Conservation (phyloP, 2,888 invertebrate species). For the Phlogophora meticulosa region DNA sequence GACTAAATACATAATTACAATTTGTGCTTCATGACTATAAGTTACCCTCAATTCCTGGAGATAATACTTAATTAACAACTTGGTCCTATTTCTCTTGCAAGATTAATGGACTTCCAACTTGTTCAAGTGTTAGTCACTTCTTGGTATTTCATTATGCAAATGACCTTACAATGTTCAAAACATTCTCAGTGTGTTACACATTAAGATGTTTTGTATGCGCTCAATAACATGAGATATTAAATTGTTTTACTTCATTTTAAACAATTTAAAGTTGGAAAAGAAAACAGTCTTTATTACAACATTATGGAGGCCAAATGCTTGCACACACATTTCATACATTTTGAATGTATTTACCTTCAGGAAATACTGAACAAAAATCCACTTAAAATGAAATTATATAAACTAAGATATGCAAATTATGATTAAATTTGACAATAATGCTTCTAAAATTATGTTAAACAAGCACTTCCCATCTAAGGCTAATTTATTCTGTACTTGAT, state of each 20-base stretch:
- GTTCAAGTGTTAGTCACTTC: conserved; percentile 39
- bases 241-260: conserved; percentile 15
- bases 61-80: conserved; percentile 20
- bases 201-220: conserved; percentile 13
- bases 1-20: conserved; percentile 9
- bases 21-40: conserved; percentile 8
- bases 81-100: conserved; percentile 24
- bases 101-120: conserved; percentile 36
- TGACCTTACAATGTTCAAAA: conserved; percentile 41
- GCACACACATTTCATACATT: conserved; percentile 13
- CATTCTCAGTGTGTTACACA: conserved; percentile 33
- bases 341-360: not conserved
- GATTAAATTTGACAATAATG: conserved; percentile 5
- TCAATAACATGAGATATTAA: conserved; percentile 4
- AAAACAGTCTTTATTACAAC: conserved; percentile 27
- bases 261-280: conserved; percentile 12
- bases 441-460: conserved; percentile 27
- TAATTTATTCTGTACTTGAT: conserved; percentile 19
- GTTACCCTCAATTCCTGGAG: too few species aligned
- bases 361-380: not conserved
- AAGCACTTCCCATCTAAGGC: conserved; percentile 25
- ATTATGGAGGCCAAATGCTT: conserved; percentile 42
- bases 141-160: conserved; percentile 36
- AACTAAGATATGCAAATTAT: not conserved
- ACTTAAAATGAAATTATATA: not conserved